Conservation (phyloP, 2,113 vertebrate genomes). For the Chloropsis cyanopogon region DNA sequence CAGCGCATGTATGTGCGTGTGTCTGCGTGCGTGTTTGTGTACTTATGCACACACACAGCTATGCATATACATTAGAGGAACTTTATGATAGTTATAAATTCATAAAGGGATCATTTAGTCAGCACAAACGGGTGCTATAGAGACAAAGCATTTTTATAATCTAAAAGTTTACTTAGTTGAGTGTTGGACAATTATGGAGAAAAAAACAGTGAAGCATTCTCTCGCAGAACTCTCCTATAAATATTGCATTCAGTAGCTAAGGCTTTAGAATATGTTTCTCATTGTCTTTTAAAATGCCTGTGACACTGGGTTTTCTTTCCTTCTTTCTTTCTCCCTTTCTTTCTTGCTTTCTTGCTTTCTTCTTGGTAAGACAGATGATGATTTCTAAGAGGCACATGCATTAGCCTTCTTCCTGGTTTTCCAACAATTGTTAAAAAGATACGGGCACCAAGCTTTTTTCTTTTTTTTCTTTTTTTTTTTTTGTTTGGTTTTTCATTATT, state of each 20-base stretch:
- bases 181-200: slow-evolving; percentile 59
- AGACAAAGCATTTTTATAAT: slow-evolving; percentile 62
- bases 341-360: slow-evolving; percentile 27
- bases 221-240: slow-evolving; percentile 65
- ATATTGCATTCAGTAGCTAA: slow-evolving; percentile 70
- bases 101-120: slow-evolving; percentile 62
- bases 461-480: not conserved
- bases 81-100: slow-evolving; percentile 69
- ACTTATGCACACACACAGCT: slow-evolving; percentile 34
- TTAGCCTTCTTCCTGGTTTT: slow-evolving; percentile 73
- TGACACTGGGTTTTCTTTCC: slow-evolving; percentile 66
- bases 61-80: slow-evolving; percentile 43
- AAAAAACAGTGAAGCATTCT: slow-evolving; percentile 49
- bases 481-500: too few species aligned
- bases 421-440: slow-evolving; percentile 62
- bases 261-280: slow-evolving; percentile 71
- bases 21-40: slow-evolving; percentile 44
- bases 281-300: slow-evolving; percentile 70
- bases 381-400: slow-evolving; percentile 69
- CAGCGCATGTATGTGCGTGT: slow-evolving; percentile 50
- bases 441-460: slow-evolving; percentile 58
- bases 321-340: not conserved
- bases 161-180: slow-evolving; percentile 69
- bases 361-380: slow-evolving; percentile 67
- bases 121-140: slow-evolving; percentile 71